phyloP scores from a whole-genome alignment of 2,888 invertebrate genomes.

The Stenotaenia linearis region DNA sequence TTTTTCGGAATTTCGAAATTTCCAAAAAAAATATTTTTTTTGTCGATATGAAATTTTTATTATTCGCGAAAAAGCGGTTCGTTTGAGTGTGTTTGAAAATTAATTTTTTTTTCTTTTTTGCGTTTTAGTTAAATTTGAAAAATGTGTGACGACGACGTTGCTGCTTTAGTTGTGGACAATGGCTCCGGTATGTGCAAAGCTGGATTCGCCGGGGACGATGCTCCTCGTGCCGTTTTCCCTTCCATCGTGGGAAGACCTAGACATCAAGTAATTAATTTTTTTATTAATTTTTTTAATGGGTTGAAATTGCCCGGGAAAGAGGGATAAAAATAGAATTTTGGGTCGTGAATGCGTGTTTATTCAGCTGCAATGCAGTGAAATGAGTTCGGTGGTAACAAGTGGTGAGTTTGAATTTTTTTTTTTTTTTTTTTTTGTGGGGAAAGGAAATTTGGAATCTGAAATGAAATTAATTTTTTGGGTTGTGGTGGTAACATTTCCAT shows the following conservation, averaged over 20 bases:
- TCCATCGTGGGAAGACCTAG: constrained; percentile 78
- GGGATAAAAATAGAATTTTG: background rate
- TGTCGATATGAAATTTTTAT: too few relatives aligned
- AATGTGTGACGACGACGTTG: constrained; percentile 50
- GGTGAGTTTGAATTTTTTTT: too few relatives aligned
- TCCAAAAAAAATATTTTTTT: too few relatives aligned
- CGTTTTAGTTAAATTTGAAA: constrained; percentile 27
- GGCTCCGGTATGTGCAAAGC: constrained; percentile 92
- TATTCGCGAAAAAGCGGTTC: background rate
- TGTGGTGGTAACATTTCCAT: background rate
- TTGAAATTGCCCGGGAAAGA: background rate
- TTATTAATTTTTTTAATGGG: background rate
- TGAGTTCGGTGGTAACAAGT: background rate
- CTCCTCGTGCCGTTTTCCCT: constrained; percentile 59
- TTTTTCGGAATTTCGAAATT: too few relatives aligned
- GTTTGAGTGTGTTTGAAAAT: too few relatives aligned
- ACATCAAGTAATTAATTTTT: constrained; percentile 54
- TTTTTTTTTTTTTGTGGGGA: too few relatives aligned
- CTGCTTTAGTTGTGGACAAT: constrained; percentile 80
- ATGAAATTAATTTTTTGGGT: background rate
- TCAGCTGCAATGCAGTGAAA: background rate
- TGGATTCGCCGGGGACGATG: constrained; percentile 85
- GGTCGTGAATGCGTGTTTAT: background rate
- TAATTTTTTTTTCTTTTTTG: too few relatives aligned
- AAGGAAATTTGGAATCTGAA: background rate